phyloP scores from a whole-genome alignment of 2,797 vertebrate species.

The Takifugu ocellatus region DNA sequence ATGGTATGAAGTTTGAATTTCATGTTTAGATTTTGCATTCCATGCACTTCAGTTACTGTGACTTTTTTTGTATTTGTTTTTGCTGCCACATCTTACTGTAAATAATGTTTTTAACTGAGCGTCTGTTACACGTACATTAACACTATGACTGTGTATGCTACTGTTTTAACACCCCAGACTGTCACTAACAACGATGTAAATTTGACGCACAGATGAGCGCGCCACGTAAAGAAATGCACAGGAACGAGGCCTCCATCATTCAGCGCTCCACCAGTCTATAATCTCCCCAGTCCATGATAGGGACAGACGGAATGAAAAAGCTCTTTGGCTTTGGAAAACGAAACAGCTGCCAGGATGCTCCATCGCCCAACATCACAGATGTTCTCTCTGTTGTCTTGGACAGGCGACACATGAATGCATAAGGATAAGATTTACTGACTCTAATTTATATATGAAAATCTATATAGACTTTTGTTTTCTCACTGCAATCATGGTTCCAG shows the following conservation, averaged over 20 bases:
- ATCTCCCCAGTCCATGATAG: slow-evolving; percentile 39
- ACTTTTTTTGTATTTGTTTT: slow-evolving; percentile 47
- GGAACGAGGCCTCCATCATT: slow-evolving; percentile 34
- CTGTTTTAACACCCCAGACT: slow-evolving; percentile 79
- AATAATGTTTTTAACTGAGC: slow-evolving; percentile 81
- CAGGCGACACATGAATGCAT: slow-evolving; percentile 44
- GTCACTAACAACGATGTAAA: slow-evolving; percentile 71
- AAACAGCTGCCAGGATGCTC: slow-evolving; percentile 34
- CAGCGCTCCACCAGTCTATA: slow-evolving; percentile 29
- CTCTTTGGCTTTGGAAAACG: slow-evolving; percentile 28
- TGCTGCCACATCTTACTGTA: slow-evolving; percentile 78
- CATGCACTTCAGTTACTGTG: slow-evolving; percentile 84
- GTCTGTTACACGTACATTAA: slow-evolving; percentile 74
- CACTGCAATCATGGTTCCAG: slow-evolving; percentile 67
- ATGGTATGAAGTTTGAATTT: slow-evolving; percentile 79
- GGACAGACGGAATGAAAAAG: slow-evolving; percentile 25
- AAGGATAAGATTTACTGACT: slow-evolving; percentile 56
- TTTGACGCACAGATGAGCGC: slow-evolving; percentile 22
- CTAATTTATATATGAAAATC: slow-evolving; percentile 64
- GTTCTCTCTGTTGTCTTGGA: slow-evolving; percentile 35
- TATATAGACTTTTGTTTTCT: slow-evolving; percentile 38
- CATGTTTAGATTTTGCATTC: slow-evolving; percentile 80
- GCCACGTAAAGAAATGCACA: slow-evolving; percentile 24
- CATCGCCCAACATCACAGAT: slow-evolving; percentile 44
- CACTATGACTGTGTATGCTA: slow-evolving; percentile 82